Base-by-base conservation (phyloP, 2,113 vertebrate species). In the Psilopsiagon aurifrons region DNA sequence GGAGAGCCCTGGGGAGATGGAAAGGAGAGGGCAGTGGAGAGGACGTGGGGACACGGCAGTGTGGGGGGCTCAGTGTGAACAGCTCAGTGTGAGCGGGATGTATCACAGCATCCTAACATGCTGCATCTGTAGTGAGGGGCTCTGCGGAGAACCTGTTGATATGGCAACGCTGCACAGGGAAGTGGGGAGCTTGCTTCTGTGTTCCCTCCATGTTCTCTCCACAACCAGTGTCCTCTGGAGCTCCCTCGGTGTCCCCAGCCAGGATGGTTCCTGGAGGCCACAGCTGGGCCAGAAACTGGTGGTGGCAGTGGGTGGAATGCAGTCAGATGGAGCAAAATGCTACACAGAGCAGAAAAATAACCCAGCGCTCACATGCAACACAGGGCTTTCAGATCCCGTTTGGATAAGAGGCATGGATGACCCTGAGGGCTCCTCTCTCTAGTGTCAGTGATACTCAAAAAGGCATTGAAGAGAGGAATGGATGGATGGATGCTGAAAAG, bases 221-320 rank as follows among this genome's bases (percentile, higher is more conserved):
- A 1, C 43, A 60, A 5, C 10, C 1, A 0, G 17, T 7, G 3
- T 31, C 33, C 31, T 39, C 14, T 0, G 0, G 33, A 76, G 69
- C 19, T 39, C 22, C 33, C 9, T 4, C 4, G 2, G 52, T 4
- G 51, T 31, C 54, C 68, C 13, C 78, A n/a, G 59, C 13, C 73
- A 83, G 49, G 27, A 2, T 0, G 11, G 43, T 10, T 46, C 46
- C 25, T 2, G 6, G 22, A 31, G 10, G 33, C 11, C 83, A 75
- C 79, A 14, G 57, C 68, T 10, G 51, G 33, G 51, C 9, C 27
- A 9, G 0, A 43, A 60, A 31, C 6, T 15, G 18, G 0, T 3
- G 9, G 7, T 0, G 6, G 31, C 6, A 54, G 29, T 20, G 17
- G 3, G 2, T n/a, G 59, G 86, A 71, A 62, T 8, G 19, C 44